phyloP scores from a whole-genome alignment of 2,113 vertebrate species.

The Sinocyclocheilus anophthalmus region DNA sequence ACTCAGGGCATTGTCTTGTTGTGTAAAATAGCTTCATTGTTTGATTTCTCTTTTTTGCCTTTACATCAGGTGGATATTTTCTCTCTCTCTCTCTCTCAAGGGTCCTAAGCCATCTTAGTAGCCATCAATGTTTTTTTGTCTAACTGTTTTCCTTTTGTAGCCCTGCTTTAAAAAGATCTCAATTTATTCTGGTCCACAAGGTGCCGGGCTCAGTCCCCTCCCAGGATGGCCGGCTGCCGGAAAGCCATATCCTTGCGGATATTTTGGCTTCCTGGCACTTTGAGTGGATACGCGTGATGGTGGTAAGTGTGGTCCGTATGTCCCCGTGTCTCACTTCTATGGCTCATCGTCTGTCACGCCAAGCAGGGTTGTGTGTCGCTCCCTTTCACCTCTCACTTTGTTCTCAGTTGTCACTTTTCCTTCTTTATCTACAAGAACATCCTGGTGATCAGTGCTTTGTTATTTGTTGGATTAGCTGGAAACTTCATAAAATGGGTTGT shows the following conservation, averaged over 20 bases:
- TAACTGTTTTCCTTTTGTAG: slow-evolving; percentile 60
- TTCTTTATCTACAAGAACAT: slow-evolving; percentile 11
- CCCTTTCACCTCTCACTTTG: slow-evolving; percentile 35
- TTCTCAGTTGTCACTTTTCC: slow-evolving; percentile 30
- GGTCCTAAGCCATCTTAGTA: slow-evolving; percentile 42
- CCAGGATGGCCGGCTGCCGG: slow-evolving; percentile 72
- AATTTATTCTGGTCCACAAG: slow-evolving; percentile 80
- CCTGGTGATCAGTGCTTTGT: not conserved
- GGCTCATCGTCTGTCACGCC: slow-evolving; percentile 65
- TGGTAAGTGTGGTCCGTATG: slow-evolving; percentile 75
- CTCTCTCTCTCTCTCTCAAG: slow-evolving; percentile 46
- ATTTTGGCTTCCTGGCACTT: slow-evolving; percentile 84
- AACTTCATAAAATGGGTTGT: not conserved
- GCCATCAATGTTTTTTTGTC: slow-evolving; percentile 49
- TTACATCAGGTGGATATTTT: slow-evolving; percentile 70
- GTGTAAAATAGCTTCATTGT: slow-evolving; percentile 69
- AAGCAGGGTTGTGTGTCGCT: slow-evolving; percentile 58
- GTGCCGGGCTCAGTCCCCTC: slow-evolving; percentile 75
- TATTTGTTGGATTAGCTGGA: slow-evolving; percentile 15
- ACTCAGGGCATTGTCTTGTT: slow-evolving; percentile 68
- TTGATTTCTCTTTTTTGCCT: slow-evolving; percentile 60
- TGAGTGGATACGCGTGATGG: slow-evolving; percentile 80
- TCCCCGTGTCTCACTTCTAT: slow-evolving; percentile 57
- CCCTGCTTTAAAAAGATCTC: slow-evolving; percentile 64
- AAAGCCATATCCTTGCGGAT: slow-evolving; percentile 81